phyloP scores from a whole-genome alignment of 2,888 invertebrate genomes.

The Sericinus montela region DNA sequence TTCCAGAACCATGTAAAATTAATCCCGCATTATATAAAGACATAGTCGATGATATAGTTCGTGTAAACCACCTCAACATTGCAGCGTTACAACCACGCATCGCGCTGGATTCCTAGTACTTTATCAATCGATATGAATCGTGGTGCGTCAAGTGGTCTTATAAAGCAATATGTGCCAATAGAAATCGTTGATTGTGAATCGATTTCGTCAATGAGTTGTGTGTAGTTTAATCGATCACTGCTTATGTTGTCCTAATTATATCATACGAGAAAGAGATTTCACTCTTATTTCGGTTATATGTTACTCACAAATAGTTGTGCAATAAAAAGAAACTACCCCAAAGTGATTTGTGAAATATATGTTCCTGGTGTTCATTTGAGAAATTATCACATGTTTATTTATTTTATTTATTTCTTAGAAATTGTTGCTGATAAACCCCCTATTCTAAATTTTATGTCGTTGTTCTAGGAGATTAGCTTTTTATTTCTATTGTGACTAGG shows the following conservation, averaged over 20 bases:
- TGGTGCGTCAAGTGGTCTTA: conserved; percentile 12
- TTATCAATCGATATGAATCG: background rate
- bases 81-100: conserved; percentile 1
- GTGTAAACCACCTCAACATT: too few species aligned
- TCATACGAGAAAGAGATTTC: conserved; percentile 10
- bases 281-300: background rate
- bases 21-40: too few species aligned
- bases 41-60: too few species aligned
- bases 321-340: conserved; percentile 9
- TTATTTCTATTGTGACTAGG: conserved; percentile 14
- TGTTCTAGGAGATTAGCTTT: conserved; percentile 19
- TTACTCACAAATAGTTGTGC: conserved; percentile 15
- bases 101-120: background rate
- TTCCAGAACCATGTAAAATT: too few species aligned
- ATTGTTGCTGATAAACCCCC: conserved; percentile 4
- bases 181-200: conserved; percentile 8
- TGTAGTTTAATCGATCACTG: conserved; percentile 4
- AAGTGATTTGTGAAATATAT: conserved; percentile 10
- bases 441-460: conserved; percentile 5
- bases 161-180: conserved; percentile 25
- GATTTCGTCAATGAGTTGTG: conserved; percentile 14
- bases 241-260: background rate
- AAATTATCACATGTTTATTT: conserved; percentile 14
- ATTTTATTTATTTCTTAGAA: conserved; percentile 16
- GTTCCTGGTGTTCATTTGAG: conserved; percentile 16